Evolutionary conservation across 2,797 vertebrate species (phyloP).

Genomic region (Argyrosomus regius): DNA sequence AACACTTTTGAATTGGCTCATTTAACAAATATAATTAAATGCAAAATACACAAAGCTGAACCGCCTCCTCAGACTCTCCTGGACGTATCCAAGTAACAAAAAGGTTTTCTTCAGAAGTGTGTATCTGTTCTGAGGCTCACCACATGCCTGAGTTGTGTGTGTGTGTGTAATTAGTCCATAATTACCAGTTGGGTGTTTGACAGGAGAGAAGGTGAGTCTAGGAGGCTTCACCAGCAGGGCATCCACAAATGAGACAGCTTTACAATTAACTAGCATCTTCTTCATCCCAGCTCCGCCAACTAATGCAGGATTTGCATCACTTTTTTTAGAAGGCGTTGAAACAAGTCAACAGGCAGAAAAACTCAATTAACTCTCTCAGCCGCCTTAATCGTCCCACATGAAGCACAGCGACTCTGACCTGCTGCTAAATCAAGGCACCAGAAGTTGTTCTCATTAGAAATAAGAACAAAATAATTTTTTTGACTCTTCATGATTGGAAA

Average conservation of each 20-base stretch:
- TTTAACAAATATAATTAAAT: not conserved
- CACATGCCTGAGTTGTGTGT: slow-evolving; percentile 1
- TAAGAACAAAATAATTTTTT: slow-evolving; percentile 16
- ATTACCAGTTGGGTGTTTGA: slow-evolving; percentile 60
- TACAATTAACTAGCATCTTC: slow-evolving; percentile 63
- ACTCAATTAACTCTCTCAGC: slow-evolving; percentile 63
- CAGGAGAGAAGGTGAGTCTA: slow-evolving; percentile 62
- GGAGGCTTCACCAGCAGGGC: slow-evolving; percentile 59
- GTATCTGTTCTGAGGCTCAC: slow-evolving; percentile 10
- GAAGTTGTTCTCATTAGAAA: slow-evolving; percentile 40
- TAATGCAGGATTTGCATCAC: slow-evolving; percentile 46
- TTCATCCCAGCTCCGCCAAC: slow-evolving; percentile 19
- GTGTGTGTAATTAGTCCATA: slow-evolving; percentile 60
- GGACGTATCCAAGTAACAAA: not conserved
- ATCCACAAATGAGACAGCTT: slow-evolving; percentile 69
- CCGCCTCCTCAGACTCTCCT: not conserved
- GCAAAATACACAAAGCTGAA: not conserved
- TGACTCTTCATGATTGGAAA: not conserved
- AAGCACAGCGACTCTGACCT: slow-evolving; percentile 64
- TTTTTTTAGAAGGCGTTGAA: slow-evolving; percentile 46
- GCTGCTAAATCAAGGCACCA: slow-evolving; percentile 30
- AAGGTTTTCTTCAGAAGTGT: slow-evolving; percentile 11
- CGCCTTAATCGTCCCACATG: slow-evolving; percentile 51
- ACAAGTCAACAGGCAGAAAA: slow-evolving; percentile 52
- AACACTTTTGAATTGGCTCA: not conserved